Evolutionary conservation across 1,140 invertebrate species (phyloP), one percentile per base, ranked within the genome.

Genomic region (Pseudomyrmex sp.): DNA sequence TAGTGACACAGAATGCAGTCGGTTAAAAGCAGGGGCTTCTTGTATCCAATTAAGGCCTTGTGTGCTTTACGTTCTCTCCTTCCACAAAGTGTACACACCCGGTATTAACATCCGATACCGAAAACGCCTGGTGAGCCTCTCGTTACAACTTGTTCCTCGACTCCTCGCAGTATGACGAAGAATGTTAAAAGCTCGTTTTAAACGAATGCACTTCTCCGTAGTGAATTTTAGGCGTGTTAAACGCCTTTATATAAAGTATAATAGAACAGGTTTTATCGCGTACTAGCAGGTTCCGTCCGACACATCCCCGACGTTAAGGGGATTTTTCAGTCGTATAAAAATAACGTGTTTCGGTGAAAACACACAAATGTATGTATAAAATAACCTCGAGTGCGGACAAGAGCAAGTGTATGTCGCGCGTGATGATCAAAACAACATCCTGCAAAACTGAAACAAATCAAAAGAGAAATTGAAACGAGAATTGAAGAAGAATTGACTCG

Each of bases 31-130:
- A 58, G 68, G 70, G 92, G 92, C 92, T 93, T 93, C 92, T 74
- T 70, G 87, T 88, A 93, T 93, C 91, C 92, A 93, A 93, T 93
- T 93, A 93, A 63, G 59, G 75, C 74, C 35, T 2, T 1, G 70
- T 63, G 63, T 86, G 85, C 85, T 92, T 92, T 90, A 87, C 62
- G 58, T 65, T 50, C 58, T 65, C 50, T 85, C 15, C 54, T 44
- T 61, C 8, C 46, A 52, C 48, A 61, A 88, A 87, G 73, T 88
- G 52, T 79, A 50, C 62, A 65, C 46, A 7, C 35, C 5, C 5
- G 13, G 70, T 72, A 79, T 63, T 58, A 58, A 59, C 72, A 84
- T 18, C 56, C 59, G 66, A 86, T 73, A 65, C 2, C 46, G 13
- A 35, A 35, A 44, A 26, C 26, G 10, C 9, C 23, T 3, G 26